These are phyloP conservation scores for Eutrigla gurnardus DNA, from an alignment of 2,797 vertebrate genomes.

Conservation along the genomic window DNA sequence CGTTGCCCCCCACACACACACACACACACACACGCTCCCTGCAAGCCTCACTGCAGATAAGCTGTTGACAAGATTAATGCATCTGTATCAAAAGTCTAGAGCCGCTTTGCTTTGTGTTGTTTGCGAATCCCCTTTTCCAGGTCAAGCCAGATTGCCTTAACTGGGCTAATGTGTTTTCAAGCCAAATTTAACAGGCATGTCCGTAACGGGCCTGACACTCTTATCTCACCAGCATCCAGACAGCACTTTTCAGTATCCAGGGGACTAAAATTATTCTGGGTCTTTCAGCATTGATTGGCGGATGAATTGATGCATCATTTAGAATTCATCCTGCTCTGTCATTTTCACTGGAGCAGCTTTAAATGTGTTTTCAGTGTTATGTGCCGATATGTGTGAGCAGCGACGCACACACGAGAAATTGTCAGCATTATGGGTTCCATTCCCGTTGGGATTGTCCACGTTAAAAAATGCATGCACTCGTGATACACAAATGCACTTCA, in stretches of 20 bases:
- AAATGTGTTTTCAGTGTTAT: constrained; percentile 23
- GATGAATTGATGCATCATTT: constrained; percentile 19
- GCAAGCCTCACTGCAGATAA: constrained; percentile 77
- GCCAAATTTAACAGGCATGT: constrained; percentile 70
- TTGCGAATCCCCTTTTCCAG: constrained; percentile 79
- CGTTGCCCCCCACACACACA: too few relatives aligned
- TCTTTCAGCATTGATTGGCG: constrained; percentile 13
- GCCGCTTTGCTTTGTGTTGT: constrained; percentile 77
- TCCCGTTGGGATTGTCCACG: not conserved
- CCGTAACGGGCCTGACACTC: constrained; percentile 30
- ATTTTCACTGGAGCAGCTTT: constrained; percentile 20
- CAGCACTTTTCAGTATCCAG: constrained; percentile 20
- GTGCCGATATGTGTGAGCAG: constrained; percentile 10
- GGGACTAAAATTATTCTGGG: constrained; percentile 14
- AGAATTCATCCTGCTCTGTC: not conserved
- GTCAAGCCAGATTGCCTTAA: constrained; percentile 80
- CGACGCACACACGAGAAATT: constrained; percentile 2
- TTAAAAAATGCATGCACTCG: constrained; percentile 27
- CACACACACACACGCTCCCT: constrained; percentile 37
- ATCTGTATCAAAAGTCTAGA: constrained; percentile 82
- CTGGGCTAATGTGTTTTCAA: constrained; percentile 78
- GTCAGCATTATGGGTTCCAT: constrained; percentile 4
- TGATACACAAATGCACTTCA: constrained; percentile 14
- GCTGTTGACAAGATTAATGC: constrained; percentile 82
- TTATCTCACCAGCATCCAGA: constrained; percentile 17